Percentiles rank a stretch among this genome's conserved stretches.
Conservation (phyloP, 2,888 invertebrate species). For the Drosophila formosana region DNA sequence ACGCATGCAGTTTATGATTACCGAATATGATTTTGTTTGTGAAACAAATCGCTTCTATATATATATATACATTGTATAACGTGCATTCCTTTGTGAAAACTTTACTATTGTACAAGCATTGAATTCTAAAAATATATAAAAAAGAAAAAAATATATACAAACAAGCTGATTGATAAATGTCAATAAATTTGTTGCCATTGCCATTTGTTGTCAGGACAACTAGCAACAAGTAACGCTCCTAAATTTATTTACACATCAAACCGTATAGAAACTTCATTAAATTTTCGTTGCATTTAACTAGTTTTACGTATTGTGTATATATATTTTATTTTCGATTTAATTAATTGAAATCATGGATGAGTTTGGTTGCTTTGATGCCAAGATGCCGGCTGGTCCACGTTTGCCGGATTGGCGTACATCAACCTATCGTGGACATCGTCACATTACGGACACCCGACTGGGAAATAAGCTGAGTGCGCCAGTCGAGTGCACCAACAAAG, state of each 20-base stretch:
- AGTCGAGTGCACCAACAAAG: conserved; percentile 54
- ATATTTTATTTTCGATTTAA: conserved; percentile 6
- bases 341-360: conserved; percentile 67
- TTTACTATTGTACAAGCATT: conserved; percentile 57
- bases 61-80: conserved; percentile 49
- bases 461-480: conserved; percentile 60
- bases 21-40: conserved; percentile 71
- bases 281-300: conserved; percentile 17
- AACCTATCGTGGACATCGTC: conserved; percentile 74
- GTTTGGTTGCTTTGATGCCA: conserved; percentile 78
- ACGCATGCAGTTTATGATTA: conserved; percentile 37
- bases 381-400: conserved; percentile 65
- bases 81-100: conserved; percentile 67
- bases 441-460: conserved; percentile 70
- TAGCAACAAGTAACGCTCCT: conserved; percentile 17
- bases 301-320: conserved; percentile 1
- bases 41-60: conserved; percentile 70
- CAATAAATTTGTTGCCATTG: conserved; percentile 13
- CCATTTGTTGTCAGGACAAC: conserved; percentile 36
- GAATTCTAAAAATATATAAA: conserved; percentile 55
- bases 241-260: conserved; percentile 37
- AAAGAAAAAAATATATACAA: conserved; percentile 28
- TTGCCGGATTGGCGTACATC: conserved; percentile 82
- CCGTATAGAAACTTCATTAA: conserved; percentile 26
- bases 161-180: conserved; percentile 34